phyloP scores from a whole-genome alignment of 1,140 invertebrate species.

The Apis mellifera region DNA sequence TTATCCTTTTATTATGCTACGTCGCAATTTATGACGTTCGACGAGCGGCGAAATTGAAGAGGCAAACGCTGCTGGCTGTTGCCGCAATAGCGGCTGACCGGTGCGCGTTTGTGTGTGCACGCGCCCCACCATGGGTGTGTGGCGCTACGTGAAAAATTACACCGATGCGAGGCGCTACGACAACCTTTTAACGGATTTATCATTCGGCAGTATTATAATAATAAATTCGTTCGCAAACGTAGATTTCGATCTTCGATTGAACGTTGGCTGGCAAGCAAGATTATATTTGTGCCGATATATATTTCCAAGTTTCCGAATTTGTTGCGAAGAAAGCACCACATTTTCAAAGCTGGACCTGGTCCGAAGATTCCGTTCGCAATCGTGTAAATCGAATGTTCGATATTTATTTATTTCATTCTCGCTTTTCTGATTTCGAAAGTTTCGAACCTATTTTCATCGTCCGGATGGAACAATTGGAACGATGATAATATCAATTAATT shows the following conservation, averaged over 20 bases:
- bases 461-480: no score
- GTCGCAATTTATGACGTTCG: conserved; percentile 27
- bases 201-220: conserved; percentile 40
- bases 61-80: not conserved
- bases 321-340: not conserved
- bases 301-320: not conserved
- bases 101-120: no score
- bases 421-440: not conserved
- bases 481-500: no score
- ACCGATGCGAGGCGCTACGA: not conserved
- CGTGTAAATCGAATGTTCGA: conserved; percentile 27
- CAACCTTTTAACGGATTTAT: conserved; percentile 41
- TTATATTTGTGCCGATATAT: conserved; percentile 33
- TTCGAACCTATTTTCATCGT: no score
- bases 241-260: conserved; percentile 41
- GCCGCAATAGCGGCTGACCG: no score
- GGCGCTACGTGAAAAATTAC: conserved; percentile 4
- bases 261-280: conserved; percentile 33
- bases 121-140: not conserved
- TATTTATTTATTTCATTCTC: conserved; percentile 44
- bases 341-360: conserved; percentile 13
- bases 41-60: conserved; percentile 13
- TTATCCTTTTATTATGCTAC: conserved; percentile 39
- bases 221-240: conserved; percentile 39
- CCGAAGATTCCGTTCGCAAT: not conserved